phyloP scores from a whole-genome alignment of 2,113 vertebrate species.

The Leptosomus discolor region DNA sequence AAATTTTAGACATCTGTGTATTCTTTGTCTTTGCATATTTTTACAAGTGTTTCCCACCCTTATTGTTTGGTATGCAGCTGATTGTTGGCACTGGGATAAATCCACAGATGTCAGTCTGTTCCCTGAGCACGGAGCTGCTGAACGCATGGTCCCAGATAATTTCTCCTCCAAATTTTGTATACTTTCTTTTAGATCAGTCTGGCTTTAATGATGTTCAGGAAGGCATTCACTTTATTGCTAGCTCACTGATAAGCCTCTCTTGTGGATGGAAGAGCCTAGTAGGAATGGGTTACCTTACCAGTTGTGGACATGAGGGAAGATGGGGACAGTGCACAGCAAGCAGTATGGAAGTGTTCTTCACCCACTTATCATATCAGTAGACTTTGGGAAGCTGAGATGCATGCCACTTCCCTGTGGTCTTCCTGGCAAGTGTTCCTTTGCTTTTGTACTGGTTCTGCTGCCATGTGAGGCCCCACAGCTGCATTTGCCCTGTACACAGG shows the following conservation, averaged over 20 bases:
- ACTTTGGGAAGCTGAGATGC: neutral
- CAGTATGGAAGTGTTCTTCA: neutral
- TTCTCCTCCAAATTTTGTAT: neutral
- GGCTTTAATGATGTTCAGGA: neutral
- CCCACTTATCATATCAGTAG: neutral
- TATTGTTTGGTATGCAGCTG: accelerated
- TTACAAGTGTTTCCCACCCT: neutral
- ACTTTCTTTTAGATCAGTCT: neutral
- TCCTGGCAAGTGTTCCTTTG: neutral
- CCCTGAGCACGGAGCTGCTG: neutral
- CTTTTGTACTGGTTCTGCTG: neutral
- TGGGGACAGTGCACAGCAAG: neutral
- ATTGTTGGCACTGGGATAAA: neutral
- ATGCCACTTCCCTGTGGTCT: accelerated
- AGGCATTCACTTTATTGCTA: neutral
- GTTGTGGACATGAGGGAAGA: neutral
- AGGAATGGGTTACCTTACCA: neutral
- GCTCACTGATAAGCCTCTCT: neutral
- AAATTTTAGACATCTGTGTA: neutral
- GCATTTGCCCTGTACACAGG: neutral
- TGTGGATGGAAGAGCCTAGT: neutral
- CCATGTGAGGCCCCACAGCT: neutral
- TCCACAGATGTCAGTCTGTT: neutral
- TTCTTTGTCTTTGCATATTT: neutral
- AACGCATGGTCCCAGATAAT: neutral